Evolutionary conservation across 2,888 invertebrate genomes (phyloP), one percentile per base, ranked within the genome.

Genomic region (Calliphora vomitoria): DNA sequence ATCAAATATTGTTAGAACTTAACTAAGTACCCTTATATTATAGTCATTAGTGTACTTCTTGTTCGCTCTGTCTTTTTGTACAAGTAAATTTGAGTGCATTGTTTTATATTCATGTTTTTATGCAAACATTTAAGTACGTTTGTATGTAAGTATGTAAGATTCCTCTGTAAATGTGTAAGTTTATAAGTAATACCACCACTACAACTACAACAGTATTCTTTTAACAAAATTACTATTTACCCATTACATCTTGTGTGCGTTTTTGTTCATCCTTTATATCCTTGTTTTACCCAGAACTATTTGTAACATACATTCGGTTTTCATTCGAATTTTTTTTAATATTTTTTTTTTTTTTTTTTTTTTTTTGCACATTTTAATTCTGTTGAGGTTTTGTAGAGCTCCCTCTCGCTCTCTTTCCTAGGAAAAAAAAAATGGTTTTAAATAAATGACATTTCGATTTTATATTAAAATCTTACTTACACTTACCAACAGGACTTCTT

Each of bases 391-490:
- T 60, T 25, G 1, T 25, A 44, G 20, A 38, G 44, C 25, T 13
- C 11, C 10, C 38, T 71, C 18, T 15, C 50, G n/a, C 50, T n/a
- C 13, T 50, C 50, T 3, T 13, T 13, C n/a, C 44, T 44, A 44
- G 50, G 20, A 38, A 64, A 64, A 38, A 64, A 64, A 76, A 1
- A 15, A 20, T 0, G 41, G 1, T 41, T 35, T 60, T 69, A 80
- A 80, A 13, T 38, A 69, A 69, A 66, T 80, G 60, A 25, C 15
- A 69, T 80, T 80, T 69, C 47, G 60, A 60, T 20, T 69, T 79
- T 69, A 35, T 69, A 47, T 60, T 47, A 47, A 79, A 69, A 69
- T 20, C 35, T 53, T 53, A n/a, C n/a, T 15, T 50, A n/a, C 50
- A n/a, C 6, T 13, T 50, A n/a, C 15, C 13, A 50, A n/a, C 50